Conservation (phyloP, 2,888 invertebrate genomes). For the Dexiosoma caninum region DNA sequence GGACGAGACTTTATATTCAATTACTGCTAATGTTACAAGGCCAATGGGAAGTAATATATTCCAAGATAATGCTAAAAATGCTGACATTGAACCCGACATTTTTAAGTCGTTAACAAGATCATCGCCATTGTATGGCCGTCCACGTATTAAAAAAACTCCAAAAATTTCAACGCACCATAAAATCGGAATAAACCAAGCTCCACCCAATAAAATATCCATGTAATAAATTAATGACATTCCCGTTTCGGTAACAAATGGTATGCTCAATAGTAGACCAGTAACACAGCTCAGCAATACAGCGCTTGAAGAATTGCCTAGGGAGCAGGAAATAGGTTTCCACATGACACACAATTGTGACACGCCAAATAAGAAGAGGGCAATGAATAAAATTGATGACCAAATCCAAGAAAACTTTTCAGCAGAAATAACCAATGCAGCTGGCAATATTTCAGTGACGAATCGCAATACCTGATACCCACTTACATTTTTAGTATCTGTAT, state of each 20-base stretch:
- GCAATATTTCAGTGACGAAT: constrained; percentile 92
- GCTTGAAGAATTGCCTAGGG: constrained; percentile 85
- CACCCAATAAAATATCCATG: constrained; percentile 89
- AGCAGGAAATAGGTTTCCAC: constrained; percentile 94
- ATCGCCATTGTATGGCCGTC: constrained; percentile 88
- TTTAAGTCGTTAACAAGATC: constrained; percentile 76
- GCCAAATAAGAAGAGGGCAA: constrained; percentile 90
- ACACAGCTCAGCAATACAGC: constrained; percentile 87
- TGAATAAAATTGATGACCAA: constrained; percentile 92
- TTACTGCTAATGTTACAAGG: constrained; percentile 85
- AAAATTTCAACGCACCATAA: constrained; percentile 86
- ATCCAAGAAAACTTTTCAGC: constrained; percentile 88
- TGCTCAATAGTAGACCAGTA: constrained; percentile 88
- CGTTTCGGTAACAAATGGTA: constrained; percentile 91
- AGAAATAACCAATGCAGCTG: constrained; percentile 88
- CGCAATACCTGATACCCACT: constrained; percentile 91
- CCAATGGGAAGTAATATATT: constrained; percentile 91
- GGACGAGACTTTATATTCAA: constrained; percentile 85
- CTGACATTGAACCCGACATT: constrained; percentile 80
- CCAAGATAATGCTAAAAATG: constrained; percentile 89
- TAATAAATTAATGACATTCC: constrained; percentile 91
- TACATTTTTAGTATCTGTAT: constrained; percentile 76
- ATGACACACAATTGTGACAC: constrained; percentile 92
- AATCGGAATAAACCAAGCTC: constrained; percentile 91
- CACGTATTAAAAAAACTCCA: constrained; percentile 91